Evolutionary conservation across 2,113 vertebrate species (phyloP), one percentile per base, ranked within the genome.

Genomic region (Cinclus mexicanus): DNA sequence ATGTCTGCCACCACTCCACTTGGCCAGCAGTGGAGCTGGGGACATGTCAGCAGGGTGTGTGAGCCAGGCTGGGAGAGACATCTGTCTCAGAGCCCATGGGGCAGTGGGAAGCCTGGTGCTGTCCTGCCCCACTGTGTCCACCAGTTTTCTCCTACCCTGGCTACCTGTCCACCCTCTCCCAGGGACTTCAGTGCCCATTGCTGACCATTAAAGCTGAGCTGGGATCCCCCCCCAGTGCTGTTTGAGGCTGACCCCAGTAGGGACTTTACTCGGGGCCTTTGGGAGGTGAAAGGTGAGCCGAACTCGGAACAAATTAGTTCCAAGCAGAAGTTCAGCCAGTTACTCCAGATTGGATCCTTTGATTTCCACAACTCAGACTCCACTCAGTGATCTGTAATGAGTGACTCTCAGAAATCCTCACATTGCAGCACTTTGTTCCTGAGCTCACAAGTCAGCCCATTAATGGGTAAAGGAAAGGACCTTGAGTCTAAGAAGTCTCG

Each of bases 341-440:
- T 97, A 97, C 97, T 98, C 96, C 94, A 97, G 97, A 98, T 97
- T 98, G 95, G 95, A 96, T 94, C 96, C 95, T 98, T 98, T 98
- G 97, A 98, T 97, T 97, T 96, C 80, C 14, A 52, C 92, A 92
- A 97, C 97, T 98, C 95, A 83, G 96, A 97, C 97, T 98, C 97
- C 97, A 97, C 97, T 97, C 93, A 95, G 91, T 96, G 95, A 95
- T 97, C 96, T 96, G 94, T 98, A 98, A 98, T 97, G 97, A 98
- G 97, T 95, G 97, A 97, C 97, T 98, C 97, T 97, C 97, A 97
- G 97, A 98, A 98, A 97, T 97, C 97, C 97, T 98, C 97, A 96
- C 97, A 96, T 96, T 96, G 95, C 95, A 96, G 92, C 95, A 96
- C 97, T 98, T 98, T 97, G 97, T 98, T 98, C 97, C 96, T 72